Base-by-base conservation (phyloP, 2,113 vertebrate genomes). In the Parotia lawesii region DNA sequence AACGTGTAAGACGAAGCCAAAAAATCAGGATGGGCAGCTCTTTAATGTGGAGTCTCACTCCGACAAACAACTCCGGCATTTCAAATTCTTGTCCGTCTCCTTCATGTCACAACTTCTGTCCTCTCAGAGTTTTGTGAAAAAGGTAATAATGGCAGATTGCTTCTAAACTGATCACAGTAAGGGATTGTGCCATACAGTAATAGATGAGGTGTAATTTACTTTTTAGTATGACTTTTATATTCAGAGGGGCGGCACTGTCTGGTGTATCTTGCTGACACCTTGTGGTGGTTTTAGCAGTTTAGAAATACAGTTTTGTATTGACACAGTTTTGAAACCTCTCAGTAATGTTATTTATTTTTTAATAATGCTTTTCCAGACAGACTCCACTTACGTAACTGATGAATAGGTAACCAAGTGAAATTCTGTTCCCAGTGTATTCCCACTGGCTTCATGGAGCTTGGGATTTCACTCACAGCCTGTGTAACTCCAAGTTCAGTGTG, bases 21-120 rank as follows among this genome's bases (percentile, higher is more conserved):
- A 98, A 67, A 96, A 96, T 40, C 64, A 96, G 35, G 96, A 97
- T 87, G 97, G 98, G 1, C 97, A 98, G 74, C 96, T 99, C 76
- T 99, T 99, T 70, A 98, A 90, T 2, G 76, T 98, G 54, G 98
- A 99, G 9, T 79, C 97, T 53, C 98, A 99, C 94, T 98, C 98
- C 2, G 97, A 97, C 97, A 99, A 99, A 91, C 98, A 99, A 54
- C 98, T 99, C 35, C 97, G 99, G 25, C 99, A 99, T 90, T 99
- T 99, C 85, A 99, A 98, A 70, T 99, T 98, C 96, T 93, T 99
- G 65, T 98, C 98, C 1, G 97, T 99, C 71, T 99, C 98, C 69
- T 99, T 99, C 97, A 98, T 98, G 97, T 98, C 98, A 62, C 98
- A 99, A 64, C 98, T 99, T 80, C 94, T 99, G 31, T 97, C 98